Percentiles rank a stretch among this genome's conserved stretches.
phyloP scores from a whole-genome alignment of 1,140 invertebrate species.

The Batillaria attramentaria region DNA sequence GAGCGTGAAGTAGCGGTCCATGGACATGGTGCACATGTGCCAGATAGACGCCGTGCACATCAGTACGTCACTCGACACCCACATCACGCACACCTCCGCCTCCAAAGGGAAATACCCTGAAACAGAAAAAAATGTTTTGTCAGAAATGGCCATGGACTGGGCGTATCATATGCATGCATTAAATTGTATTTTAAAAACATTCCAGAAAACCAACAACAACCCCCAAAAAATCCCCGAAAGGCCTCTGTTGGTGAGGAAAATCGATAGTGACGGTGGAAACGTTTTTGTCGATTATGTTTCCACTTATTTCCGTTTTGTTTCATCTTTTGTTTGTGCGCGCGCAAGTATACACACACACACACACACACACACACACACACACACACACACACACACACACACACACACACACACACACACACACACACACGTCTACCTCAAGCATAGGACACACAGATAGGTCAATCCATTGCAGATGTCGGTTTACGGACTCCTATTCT shows the following conservation, averaged over 20 bases:
- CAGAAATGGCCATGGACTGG: not conserved
- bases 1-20: constrained; percentile 80
- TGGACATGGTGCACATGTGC: constrained; percentile 97
- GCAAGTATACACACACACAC: constrained; percentile 16
- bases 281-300: too few relatives aligned
- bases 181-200: too few relatives aligned
- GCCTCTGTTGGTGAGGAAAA: too few relatives aligned
- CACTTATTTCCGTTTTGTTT: too few relatives aligned
- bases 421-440: too few relatives aligned
- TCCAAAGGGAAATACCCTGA: constrained; percentile 94
- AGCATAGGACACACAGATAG: too few relatives aligned
- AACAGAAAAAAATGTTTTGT: not conserved
- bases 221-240: too few relatives aligned
- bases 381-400: constrained; percentile 28
- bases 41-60: constrained; percentile 95
- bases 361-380: constrained; percentile 21
- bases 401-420: constrained; percentile 16
- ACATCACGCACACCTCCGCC: constrained; percentile 90
- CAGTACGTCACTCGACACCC: constrained; percentile 94
- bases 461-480: too few relatives aligned
- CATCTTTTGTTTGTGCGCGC: too few relatives aligned
- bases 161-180: too few relatives aligned
- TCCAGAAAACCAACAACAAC: not conserved
- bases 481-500: too few relatives aligned
- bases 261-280: too few relatives aligned